Evolutionary conservation across 1,140 invertebrate genomes (phyloP).

Genomic region (Chrysopa pallens): DNA sequence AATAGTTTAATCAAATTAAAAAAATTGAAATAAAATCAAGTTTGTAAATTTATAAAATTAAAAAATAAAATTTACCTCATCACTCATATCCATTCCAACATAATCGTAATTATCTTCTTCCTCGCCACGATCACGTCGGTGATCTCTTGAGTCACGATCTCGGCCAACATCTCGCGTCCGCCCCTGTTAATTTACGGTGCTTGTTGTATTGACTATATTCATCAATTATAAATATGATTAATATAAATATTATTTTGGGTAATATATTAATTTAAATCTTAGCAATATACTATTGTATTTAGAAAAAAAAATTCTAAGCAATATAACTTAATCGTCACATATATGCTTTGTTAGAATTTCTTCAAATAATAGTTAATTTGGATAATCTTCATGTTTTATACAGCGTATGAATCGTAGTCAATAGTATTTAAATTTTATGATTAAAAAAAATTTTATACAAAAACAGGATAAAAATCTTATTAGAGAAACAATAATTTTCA

Average conservation of each 20-base stretch:
- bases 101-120: conserved; percentile 31
- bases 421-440: conserved; percentile 7
- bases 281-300: not conserved
- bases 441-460: not conserved
- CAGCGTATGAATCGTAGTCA: conserved; percentile 5
- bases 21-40: too few relatives aligned
- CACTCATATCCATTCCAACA: conserved; percentile 37
- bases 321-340: not conserved
- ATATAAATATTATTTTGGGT: too few relatives aligned
- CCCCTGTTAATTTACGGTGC: conserved; percentile 7
- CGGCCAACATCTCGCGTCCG: not conserved
- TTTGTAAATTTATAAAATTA: too few relatives aligned
- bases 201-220: conserved; percentile 15
- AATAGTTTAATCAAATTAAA: too few relatives aligned
- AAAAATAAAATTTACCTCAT: too few relatives aligned
- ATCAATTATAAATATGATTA: conserved; percentile 7
- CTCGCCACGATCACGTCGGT: too few relatives aligned
- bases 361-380: not conserved
- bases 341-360: not conserved
- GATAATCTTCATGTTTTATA: not conserved
- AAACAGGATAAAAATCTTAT: not conserved
- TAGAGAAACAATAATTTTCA: not conserved
- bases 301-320: not conserved
- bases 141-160: not conserved
- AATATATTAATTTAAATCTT: too few relatives aligned